These are phyloP conservation scores for Phytoseiulus persimilis DNA, from an alignment of 2,888 invertebrate genomes.

Conservation along the genomic window DNA sequence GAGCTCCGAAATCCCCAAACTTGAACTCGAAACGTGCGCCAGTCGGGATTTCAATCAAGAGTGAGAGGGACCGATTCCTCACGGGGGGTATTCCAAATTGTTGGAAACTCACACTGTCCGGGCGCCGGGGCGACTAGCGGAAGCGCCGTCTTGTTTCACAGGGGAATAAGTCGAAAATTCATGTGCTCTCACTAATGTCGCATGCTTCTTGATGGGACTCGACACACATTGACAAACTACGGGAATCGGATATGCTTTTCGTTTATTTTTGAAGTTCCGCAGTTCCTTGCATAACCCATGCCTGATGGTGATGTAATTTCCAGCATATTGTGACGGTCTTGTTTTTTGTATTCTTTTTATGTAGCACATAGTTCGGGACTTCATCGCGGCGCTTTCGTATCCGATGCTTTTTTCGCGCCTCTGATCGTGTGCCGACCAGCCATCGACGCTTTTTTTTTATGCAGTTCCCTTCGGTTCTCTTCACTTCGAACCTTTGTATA, in stretches of 20 bases:
- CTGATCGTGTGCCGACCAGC: neutral
- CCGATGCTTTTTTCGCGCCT: neutral
- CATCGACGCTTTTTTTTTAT: neutral
- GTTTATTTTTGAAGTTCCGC: neutral
- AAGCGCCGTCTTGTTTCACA: no score
- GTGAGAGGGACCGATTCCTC: no score
- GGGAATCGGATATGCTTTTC: neutral
- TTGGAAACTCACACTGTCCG: no score
- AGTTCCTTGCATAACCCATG: neutral
- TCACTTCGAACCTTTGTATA: neutral
- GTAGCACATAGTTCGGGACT: neutral
- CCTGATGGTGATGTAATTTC: slow-evolving; percentile 5
- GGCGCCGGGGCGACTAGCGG: no score
- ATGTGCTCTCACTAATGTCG: neutral
- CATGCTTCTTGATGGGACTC: neutral
- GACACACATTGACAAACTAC: neutral
- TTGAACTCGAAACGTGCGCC: no score
- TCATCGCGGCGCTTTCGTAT: neutral
- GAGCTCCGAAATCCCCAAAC: no score
- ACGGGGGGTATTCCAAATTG: no score
- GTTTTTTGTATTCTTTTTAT: neutral
- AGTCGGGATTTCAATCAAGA: no score
- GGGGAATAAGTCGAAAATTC: neutral
- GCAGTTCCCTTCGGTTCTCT: neutral
- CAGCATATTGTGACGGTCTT: neutral